Conservation (phyloP, 2,888 invertebrate genomes). For the Oscheius myriophilus region DNA sequence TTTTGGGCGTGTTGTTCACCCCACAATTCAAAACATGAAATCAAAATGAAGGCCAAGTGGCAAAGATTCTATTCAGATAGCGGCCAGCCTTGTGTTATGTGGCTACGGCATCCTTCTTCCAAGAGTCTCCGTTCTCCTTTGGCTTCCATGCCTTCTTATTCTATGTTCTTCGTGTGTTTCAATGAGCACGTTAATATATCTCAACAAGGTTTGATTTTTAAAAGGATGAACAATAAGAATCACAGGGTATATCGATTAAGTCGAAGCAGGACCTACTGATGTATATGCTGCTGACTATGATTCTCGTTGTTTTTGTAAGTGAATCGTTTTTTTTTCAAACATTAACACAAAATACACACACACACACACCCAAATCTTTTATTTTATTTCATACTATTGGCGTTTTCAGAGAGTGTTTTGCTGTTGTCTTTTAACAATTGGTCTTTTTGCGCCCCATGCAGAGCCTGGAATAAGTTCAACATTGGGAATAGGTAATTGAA, state of each 20-base stretch:
- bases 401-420: conserved; percentile 25
- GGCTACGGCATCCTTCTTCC: conserved; percentile 28
- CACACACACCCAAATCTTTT: no score
- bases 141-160: conserved; percentile 23
- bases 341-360: no score
- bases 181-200: conserved; percentile 22
- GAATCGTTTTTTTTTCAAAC: no score
- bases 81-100: conserved; percentile 10
- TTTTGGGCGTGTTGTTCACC: no score
- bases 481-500: conserved; percentile 17
- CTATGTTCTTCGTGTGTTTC: conserved; percentile 20
- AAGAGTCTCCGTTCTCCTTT: conserved; percentile 20
- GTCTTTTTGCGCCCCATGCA: conserved; percentile 25
- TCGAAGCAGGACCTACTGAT: conserved; percentile 20
- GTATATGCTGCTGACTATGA: conserved; percentile 22
- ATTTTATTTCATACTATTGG: not conserved
- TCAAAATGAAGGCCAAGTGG: no score
- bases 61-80: conserved; percentile 7
- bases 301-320: conserved; percentile 29
- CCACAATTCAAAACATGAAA: no score
- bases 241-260: conserved; percentile 22
- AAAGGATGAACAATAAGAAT: not conserved
- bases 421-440: conserved; percentile 12
- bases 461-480: conserved; percentile 11
- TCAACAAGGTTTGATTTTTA: conserved; percentile 20